Conservation (phyloP, 2,797 vertebrate genomes). For the Cephalopachus bancanus region DNA sequence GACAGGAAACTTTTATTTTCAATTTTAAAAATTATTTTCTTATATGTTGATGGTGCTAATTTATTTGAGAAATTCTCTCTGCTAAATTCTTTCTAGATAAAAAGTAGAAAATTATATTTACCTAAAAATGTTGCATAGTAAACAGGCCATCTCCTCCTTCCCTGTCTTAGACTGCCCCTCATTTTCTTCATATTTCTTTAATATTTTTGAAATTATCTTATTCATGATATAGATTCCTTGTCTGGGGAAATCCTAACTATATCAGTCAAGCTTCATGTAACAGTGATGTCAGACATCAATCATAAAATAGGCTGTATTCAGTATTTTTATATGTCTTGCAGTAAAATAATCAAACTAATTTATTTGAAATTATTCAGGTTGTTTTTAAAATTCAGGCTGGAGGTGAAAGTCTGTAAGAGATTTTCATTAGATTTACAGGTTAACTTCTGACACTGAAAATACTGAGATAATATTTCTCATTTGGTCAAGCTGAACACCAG, state of each 20-base stretch:
- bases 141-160: background rate
- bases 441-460: conserved; percentile 22
- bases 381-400: conserved; percentile 52
- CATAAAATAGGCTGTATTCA: conserved; percentile 8
- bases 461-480: background rate
- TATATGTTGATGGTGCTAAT: background rate
- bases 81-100: conserved; percentile 56
- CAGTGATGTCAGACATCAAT: background rate
- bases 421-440: background rate
- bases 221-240: background rate
- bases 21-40: background rate
- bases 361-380: conserved; percentile 28
- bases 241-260: background rate
- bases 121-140: background rate
- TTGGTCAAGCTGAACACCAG: conserved; percentile 59
- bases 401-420: conserved; percentile 37
- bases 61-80: conserved; percentile 50
- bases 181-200: conserved; percentile 43
- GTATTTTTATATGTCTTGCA: conserved; percentile 38
- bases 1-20: conserved; percentile 24
- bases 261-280: conserved; percentile 31
- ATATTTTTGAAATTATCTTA: conserved; percentile 44
- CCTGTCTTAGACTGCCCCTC: background rate
- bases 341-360: conserved; percentile 62
- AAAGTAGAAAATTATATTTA: conserved; percentile 29